Percentiles rank a stretch among this genome's conserved stretches.
These are phyloP conservation scores for Rhagoletis pomonella DNA, from an alignment of 1,140 invertebrate species.

Conservation along the genomic window DNA sequence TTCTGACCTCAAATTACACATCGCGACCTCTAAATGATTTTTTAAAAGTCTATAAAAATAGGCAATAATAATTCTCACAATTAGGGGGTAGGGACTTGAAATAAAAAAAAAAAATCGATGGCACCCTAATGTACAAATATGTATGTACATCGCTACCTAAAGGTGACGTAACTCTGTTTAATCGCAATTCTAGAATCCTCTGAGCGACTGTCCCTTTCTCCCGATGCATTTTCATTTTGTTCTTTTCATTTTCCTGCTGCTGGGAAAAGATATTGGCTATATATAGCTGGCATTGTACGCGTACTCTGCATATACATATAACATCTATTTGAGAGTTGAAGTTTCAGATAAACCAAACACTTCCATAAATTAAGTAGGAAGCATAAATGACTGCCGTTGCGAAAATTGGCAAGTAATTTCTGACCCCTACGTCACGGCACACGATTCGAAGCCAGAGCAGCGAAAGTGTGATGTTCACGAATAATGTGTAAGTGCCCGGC, in stretches of 20 bases:
- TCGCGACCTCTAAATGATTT: no score
- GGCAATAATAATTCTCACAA: no score
- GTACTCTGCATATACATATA: conserved; percentile 81
- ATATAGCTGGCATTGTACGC: conserved; percentile 80
- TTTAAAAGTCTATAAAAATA: no score
- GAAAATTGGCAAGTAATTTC: conserved; percentile 77
- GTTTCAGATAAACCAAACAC: conserved; percentile 87
- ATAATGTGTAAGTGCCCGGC: conserved; percentile 84
- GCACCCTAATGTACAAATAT: no score
- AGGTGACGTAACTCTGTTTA: no score
- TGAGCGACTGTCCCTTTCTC: conserved; percentile 74
- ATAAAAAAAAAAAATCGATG: no score
- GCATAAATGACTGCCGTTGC: conserved; percentile 80
- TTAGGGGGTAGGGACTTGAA: no score
- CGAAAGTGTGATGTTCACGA: conserved; percentile 76
- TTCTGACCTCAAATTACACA: no score
- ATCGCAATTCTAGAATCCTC: conserved; percentile 50
- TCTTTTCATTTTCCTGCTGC: conserved; percentile 64
- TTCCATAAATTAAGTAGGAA: conserved; percentile 83
- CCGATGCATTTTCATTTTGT: conserved; percentile 75
- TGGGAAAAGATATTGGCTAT: conserved; percentile 84
- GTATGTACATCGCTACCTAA: no score
- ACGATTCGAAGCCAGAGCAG: conserved; percentile 75
- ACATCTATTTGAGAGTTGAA: conserved; percentile 78
- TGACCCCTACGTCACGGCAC: conserved; percentile 76